phyloP scores from a whole-genome alignment of 2,113 vertebrate genomes.

The Suricata suricatta region DNA sequence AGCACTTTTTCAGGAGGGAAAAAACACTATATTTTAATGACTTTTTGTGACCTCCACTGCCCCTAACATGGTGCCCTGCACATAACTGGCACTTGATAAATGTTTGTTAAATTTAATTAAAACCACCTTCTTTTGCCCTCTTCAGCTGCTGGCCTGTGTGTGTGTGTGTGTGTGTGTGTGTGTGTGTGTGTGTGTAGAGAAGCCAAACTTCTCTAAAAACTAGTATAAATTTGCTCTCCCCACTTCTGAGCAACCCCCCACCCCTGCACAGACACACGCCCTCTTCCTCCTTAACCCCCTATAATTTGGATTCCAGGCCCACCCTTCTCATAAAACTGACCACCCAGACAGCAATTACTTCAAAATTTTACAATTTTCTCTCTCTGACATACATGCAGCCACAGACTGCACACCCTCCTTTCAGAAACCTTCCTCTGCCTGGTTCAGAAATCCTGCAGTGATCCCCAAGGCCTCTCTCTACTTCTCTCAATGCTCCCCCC shows the following conservation, averaged over 20 bases:
- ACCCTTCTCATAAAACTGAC: background rate
- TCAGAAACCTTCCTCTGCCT: background rate
- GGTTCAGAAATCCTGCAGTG: background rate
- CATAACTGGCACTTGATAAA: background rate
- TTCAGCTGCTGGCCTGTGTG: background rate
- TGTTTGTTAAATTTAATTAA: slow-evolving; percentile 49
- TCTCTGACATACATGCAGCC: background rate
- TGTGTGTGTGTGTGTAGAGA: too few relatives aligned
- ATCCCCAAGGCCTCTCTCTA: background rate
- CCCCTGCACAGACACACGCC: background rate
- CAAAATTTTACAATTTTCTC: background rate
- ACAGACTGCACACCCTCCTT: background rate
- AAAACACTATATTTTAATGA: background rate
- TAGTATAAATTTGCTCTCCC: background rate
- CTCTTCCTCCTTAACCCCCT: background rate
- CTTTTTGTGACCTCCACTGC: background rate
- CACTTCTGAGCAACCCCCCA: background rate
- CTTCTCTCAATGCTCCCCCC: background rate
- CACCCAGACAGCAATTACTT: background rate
- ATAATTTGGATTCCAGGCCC: background rate
- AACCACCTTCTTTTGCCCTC: background rate
- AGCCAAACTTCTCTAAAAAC: background rate
- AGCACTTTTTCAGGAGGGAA: background rate
- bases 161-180: background rate
- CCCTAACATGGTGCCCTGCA: background rate